Evolutionary conservation across 2,888 invertebrate species (phyloP).

Genomic region (Anthophora plumipes): DNA sequence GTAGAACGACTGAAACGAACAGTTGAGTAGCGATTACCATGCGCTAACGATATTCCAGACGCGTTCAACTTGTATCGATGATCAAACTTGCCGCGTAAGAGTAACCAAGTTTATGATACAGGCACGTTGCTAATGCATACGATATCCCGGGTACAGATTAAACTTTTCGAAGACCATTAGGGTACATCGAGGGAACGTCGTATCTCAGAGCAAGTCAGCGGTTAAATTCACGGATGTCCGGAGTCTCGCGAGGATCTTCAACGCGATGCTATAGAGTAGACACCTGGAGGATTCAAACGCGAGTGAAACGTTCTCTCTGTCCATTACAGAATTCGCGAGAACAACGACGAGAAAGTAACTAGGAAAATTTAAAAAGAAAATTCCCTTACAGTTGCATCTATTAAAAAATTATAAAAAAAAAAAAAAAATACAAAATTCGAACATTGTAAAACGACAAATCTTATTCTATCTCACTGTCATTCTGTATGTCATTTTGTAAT

Average conservation of each 20-base stretch:
- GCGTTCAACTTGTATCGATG: conserved; percentile 30
- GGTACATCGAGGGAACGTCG: conserved; percentile 41
- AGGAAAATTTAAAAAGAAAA: conserved; percentile 36
- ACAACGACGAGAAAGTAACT: background rate
- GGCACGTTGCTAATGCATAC: conserved; percentile 54
- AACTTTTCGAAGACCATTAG: conserved; percentile 70
- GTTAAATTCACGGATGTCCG: conserved; percentile 69
- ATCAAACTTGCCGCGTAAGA: conserved; percentile 51
- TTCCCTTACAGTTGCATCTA: too few relatives aligned
- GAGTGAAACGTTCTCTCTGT: background rate
- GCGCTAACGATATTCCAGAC: conserved; percentile 15
- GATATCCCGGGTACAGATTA: conserved; percentile 53
- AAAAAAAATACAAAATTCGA: too few relatives aligned
- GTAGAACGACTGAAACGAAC: background rate
- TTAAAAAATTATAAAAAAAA: too few relatives aligned
- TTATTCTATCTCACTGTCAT: too few relatives aligned
- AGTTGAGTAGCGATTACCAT: conserved; percentile 9
- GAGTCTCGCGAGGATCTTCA: conserved; percentile 58
- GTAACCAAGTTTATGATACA: conserved; percentile 49
- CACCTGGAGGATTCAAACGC: conserved; percentile 38
- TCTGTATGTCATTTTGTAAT: too few relatives aligned
- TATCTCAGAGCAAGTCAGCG: conserved; percentile 65
- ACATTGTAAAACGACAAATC: too few relatives aligned
- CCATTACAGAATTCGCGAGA: background rate
- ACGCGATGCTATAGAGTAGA: conserved; percentile 44